Percentiles rank a stretch among this genome's conserved stretches.
Evolutionary conservation across 2,113 vertebrate genomes (phyloP).

Genomic region (Pollachius pollachius): DNA sequence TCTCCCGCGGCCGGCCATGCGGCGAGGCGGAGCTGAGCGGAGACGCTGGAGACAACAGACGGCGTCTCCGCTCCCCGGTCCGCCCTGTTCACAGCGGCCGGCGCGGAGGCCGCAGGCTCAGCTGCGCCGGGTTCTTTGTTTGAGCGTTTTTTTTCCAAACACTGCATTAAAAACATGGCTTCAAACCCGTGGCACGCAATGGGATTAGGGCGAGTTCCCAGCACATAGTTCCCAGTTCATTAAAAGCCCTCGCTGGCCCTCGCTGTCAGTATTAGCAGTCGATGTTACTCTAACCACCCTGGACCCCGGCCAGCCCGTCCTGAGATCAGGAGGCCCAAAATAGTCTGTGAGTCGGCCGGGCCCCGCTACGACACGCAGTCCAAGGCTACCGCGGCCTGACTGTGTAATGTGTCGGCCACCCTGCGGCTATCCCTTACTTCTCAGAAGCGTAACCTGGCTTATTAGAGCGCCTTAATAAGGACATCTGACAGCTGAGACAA

Average conservation of each 20-base stretch:
- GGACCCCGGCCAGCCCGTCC: conserved; percentile 59
- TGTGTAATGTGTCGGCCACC: conserved; percentile 48
- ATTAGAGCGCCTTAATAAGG: conserved; percentile 70
- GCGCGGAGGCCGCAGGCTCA: no score
- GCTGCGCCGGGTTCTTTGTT: no score
- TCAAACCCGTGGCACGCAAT: no score
- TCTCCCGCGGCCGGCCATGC: neutral
- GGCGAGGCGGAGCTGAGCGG: neutral
- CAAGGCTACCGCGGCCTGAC: conserved; percentile 42
- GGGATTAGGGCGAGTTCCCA: no score
- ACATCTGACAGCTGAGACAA: conserved; percentile 67
- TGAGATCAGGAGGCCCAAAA: conserved; percentile 72
- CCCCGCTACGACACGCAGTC: conserved; percentile 13
- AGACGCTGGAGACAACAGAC: no score
- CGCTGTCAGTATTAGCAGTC: conserved; percentile 44
- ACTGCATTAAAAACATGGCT: no score
- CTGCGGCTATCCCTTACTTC: conserved; percentile 63
- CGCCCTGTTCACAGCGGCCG: no score
- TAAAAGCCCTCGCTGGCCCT: no score
- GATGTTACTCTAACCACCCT: conserved; percentile 56
- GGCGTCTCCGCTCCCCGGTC: no score
- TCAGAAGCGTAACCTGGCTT: conserved; percentile 63
- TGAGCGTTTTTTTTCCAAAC: no score
- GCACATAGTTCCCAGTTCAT: no score
- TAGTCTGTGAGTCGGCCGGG: conserved; percentile 64